Base-by-base conservation (phyloP, 2,113 vertebrate genomes). In the Trogon melanurus region DNA sequence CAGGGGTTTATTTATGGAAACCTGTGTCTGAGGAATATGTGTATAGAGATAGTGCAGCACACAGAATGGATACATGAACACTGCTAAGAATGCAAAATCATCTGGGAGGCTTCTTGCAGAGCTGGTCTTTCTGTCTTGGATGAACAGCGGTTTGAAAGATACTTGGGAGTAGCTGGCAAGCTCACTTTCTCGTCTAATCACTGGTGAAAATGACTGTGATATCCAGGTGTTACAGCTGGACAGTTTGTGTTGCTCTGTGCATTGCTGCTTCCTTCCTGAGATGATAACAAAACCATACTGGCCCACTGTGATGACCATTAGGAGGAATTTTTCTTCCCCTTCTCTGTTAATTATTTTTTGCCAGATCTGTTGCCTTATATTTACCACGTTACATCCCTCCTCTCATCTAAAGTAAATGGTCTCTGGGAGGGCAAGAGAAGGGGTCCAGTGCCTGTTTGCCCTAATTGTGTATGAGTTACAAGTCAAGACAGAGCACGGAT, bases 211-310 rank as follows among this genome's bases (percentile, higher is more conserved):
- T 26, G 17, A 13, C 45, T 61, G 51, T 32, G 67, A 72, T 53
- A 34, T 76, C 83, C 94, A 96, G 92, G 79, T 96, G 94, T 21
- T 81, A 38, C 73, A 93, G 86, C 69, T 78, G 89, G 64, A 47
- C 72, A 17, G 45, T 89, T 95, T 86, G 73, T 74, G 84, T 87
- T 71, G 32, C 32, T 87, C 69, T 79, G 34, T 64, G 44, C 56
- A 25, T 38, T 53, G 36, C 71, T 92, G 36, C 91, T 95, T 95
- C 91, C 94, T 95, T 96, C 93, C 80, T 89, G 56, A 87, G 23
- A 50, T 12, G 79, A 23, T 71, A 93, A 93, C 0, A 1, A 87
- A 92, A 79, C 67, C 38, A 3, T 78, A 60, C 30, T 3, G 0
- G 32, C 57, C 66, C 48, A 44, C 80, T 81, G 34, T 4, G 21